Conservation (phyloP, 2,888 invertebrate species). For the Hirtodrosophila cameraria region DNA sequence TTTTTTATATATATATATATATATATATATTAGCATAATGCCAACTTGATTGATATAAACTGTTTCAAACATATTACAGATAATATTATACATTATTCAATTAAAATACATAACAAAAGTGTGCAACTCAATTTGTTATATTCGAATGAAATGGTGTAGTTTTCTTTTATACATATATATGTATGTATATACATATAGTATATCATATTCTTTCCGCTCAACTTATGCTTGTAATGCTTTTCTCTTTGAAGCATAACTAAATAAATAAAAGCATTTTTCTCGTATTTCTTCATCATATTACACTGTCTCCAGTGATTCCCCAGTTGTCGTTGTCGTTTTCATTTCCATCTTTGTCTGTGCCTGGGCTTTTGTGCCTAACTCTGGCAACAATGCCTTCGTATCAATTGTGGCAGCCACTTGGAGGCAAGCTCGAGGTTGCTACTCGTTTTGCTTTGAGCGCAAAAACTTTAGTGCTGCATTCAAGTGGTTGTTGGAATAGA, state of each 20-base stretch:
- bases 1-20: too few relatives aligned
- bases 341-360: conserved; percentile 29
- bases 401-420: conserved; percentile 60
- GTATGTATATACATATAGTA: too few relatives aligned
- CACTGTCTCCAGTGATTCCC: conserved; percentile 18
- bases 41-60: too few relatives aligned
- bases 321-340: conserved; percentile 37
- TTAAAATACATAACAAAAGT: too few relatives aligned
- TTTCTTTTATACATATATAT: too few relatives aligned
- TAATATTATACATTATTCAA: too few relatives aligned
- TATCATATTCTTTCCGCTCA: too few relatives aligned
- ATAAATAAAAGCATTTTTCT: conserved; percentile 54
- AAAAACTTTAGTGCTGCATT: conserved; percentile 49
- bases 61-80: too few relatives aligned
- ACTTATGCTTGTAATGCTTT: background rate
- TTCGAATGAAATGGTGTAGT: too few relatives aligned
- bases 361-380: conserved; percentile 42
- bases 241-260: conserved; percentile 6
- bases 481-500: background rate
- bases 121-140: too few relatives aligned
- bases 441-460: conserved; percentile 30
- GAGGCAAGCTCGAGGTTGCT: conserved; percentile 17
- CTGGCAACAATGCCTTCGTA: conserved; percentile 66
- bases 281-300: conserved; percentile 33
- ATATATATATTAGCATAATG: too few relatives aligned